A percentile compares a stretch with the other conserved stretches of the same genome.
phyloP scores from a whole-genome alignment of 2,888 invertebrate species.

The Pristionchus mayeri region DNA sequence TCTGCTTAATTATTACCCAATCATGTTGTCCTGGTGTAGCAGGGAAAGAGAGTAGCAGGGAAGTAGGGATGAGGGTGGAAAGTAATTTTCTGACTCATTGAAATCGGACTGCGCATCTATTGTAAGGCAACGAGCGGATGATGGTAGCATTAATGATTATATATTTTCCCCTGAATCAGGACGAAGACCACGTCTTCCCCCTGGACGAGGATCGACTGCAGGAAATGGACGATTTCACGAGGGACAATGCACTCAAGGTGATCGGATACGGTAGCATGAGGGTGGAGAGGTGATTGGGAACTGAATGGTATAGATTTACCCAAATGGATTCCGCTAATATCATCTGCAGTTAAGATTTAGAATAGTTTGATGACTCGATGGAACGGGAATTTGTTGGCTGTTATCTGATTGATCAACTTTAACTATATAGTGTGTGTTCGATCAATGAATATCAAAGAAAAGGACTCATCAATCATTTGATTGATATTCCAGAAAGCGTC shows the following conservation, averaged over 20 bases:
- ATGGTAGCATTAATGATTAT: too few relatives aligned
- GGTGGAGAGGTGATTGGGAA: neutral
- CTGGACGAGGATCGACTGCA: constrained; percentile 3
- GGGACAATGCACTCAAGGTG: constrained; percentile 24
- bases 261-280: neutral
- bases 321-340: neutral
- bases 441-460: neutral
- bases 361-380: neutral
- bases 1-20: too few relatives aligned
- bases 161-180: too few relatives aligned
- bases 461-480: too few relatives aligned
- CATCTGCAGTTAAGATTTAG: neutral
- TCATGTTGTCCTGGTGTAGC: too few relatives aligned
- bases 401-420: neutral
- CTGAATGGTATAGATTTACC: neutral
- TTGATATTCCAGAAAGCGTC: constrained; percentile 40
- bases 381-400: neutral
- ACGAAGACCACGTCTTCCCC: constrained; percentile 13
- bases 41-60: too few relatives aligned
- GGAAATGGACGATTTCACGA: constrained; percentile 28
- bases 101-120: too few relatives aligned
- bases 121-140: too few relatives aligned
- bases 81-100: too few relatives aligned
- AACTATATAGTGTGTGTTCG: neutral
- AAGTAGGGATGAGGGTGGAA: too few relatives aligned